Evolutionary conservation across 2,113 vertebrate genomes (phyloP).

Genomic region (Centropus unirufus): DNA sequence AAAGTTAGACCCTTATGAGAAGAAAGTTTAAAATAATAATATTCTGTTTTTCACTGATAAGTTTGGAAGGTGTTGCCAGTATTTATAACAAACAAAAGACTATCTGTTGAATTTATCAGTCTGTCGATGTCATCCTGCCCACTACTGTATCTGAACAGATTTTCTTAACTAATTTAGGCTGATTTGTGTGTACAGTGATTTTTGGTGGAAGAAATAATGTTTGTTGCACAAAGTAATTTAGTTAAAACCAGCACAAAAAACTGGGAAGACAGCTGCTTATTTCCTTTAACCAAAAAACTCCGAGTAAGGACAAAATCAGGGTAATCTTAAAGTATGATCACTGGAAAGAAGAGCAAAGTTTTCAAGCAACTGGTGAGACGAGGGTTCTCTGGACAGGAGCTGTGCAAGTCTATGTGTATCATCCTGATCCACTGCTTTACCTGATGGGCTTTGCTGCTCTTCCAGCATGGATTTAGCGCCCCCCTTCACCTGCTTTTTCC

Average conservation of each 20-base stretch:
- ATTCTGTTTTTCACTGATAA: not conserved
- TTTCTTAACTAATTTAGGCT: not conserved
- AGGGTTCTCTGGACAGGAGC: not conserved
- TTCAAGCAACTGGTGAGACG: not conserved
- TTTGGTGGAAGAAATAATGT: not conserved
- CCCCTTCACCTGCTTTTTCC: not conserved
- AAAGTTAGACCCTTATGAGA: not conserved
- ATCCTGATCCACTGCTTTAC: not conserved
- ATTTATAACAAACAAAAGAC: not conserved
- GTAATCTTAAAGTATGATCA: not conserved
- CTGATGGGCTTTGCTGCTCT: not conserved
- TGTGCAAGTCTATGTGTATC: not conserved
- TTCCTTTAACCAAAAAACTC: not conserved
- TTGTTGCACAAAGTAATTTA: not conserved
- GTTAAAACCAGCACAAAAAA: not conserved
- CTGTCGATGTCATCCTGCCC: not conserved
- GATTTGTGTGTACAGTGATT: not conserved
- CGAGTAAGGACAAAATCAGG: not conserved
- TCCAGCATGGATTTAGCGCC: not conserved
- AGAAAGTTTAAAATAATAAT: not conserved
- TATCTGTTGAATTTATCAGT: not conserved
- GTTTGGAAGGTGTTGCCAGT: not conserved
- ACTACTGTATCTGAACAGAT: not conserved
- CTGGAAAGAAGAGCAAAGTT: not conserved
- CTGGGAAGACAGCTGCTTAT: not conserved